phyloP scores from a whole-genome alignment of 2,888 invertebrate species.

The Megalurothrips usitatus region DNA sequence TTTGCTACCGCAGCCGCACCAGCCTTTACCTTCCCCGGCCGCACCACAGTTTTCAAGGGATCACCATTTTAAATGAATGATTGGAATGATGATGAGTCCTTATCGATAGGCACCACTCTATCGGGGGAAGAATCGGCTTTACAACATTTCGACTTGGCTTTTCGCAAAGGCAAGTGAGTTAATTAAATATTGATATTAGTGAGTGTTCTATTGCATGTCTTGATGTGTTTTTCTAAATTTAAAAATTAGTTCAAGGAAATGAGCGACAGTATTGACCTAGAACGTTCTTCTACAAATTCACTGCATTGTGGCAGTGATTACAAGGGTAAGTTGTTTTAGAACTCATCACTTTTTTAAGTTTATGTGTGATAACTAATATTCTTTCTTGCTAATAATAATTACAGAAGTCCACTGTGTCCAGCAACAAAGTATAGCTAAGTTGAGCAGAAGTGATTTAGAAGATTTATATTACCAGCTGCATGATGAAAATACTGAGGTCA shows the following conservation, averaged over 20 bases:
- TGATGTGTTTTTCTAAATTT: too few species aligned
- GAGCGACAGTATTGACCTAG: background rate
- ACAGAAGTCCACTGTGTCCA: background rate
- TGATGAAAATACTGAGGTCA: constrained; percentile 6
- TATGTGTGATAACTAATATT: background rate
- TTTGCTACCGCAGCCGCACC: too few species aligned
- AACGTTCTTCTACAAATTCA: background rate
- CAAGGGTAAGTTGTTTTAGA: background rate
- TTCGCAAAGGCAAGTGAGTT: too few species aligned
- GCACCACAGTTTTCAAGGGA: too few species aligned
- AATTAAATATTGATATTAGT: too few species aligned
- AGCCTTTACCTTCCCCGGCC: too few species aligned
- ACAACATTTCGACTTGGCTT: too few species aligned
- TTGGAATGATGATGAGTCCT: too few species aligned
- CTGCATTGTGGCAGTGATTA: constrained; percentile 2
- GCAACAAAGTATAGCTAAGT: background rate
- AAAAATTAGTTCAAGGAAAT: background rate
- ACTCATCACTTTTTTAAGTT: background rate
- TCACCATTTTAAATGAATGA: too few species aligned
- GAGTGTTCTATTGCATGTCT: too few species aligned
- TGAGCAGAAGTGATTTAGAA: background rate
- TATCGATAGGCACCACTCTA: too few species aligned
- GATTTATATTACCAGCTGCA: constrained; percentile 18
- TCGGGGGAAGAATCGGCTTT: too few species aligned
- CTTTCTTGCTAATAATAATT: background rate